These are phyloP conservation scores for Brachymystax lenok DNA, from an alignment of 2,797 vertebrate genomes.

Conservation along the genomic window DNA sequence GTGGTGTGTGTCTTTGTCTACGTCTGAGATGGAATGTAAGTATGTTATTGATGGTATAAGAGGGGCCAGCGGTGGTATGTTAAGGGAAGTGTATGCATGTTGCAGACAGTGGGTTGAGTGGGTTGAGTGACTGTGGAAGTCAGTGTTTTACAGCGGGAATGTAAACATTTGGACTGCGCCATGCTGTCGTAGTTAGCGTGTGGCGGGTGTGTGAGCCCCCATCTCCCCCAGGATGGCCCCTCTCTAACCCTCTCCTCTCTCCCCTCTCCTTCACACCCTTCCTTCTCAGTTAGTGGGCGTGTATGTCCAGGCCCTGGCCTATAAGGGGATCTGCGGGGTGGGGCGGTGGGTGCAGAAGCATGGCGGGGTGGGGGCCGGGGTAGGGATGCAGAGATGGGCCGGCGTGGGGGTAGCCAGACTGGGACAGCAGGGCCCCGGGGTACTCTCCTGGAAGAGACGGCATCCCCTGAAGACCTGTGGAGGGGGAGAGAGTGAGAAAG, in stretches of 20 bases:
- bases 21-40: not conserved
- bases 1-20: not conserved
- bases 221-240: constrained; percentile 26
- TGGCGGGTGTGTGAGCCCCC: constrained; percentile 22
- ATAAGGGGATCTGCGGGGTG: constrained; percentile 80
- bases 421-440: constrained; percentile 68
- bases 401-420: constrained; percentile 76
- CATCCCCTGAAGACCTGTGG: constrained; percentile 82
- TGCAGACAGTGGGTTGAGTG: constrained; percentile 39
- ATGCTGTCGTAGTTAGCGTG: constrained; percentile 65
- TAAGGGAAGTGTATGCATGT: not conserved
- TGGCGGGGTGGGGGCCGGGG: constrained; percentile 74
- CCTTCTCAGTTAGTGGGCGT: constrained; percentile 73
- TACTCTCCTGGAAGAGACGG: constrained; percentile 79
- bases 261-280: too few species aligned
- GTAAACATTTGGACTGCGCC: constrained; percentile 68
- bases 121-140: constrained; percentile 60
- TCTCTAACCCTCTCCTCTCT: not conserved
- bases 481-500: not conserved
- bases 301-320: constrained; percentile 83
- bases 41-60: not conserved
- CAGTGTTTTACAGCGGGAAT: constrained; percentile 68
- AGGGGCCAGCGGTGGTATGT: not conserved
- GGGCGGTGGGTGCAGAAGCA: constrained; percentile 78
- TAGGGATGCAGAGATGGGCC: constrained; percentile 74